Percentiles rank a stretch among this genome's conserved stretches.
These are phyloP conservation scores for Gallinago media DNA, from an alignment of 2,113 vertebrate species.

Conservation along the genomic window DNA sequence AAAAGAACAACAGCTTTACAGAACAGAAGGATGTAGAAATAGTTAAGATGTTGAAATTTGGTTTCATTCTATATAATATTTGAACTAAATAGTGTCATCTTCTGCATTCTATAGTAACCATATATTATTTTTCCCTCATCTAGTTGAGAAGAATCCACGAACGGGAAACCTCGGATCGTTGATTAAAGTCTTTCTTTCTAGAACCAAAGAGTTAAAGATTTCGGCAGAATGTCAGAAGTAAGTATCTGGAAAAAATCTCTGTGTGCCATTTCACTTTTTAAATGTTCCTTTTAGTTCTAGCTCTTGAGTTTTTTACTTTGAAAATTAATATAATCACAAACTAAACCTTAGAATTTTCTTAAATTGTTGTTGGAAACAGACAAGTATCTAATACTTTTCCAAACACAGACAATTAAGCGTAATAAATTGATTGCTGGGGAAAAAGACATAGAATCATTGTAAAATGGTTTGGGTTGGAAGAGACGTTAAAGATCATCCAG, in stretches of 20 bases:
- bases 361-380: not conserved
- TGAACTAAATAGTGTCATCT: not conserved
- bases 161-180: slow-evolving; percentile 93
- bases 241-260: slow-evolving; percentile 61
- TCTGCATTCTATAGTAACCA: rapidly evolving
- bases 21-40: not conserved
- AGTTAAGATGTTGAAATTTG: not conserved
- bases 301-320: not conserved
- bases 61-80: not conserved
- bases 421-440: not conserved
- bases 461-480: too few species aligned
- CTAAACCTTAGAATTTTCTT: not conserved
- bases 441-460: not conserved
- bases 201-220: slow-evolving; percentile 98
- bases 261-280: not conserved
- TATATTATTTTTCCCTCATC: slow-evolving; percentile 5
- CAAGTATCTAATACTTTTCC: not conserved
- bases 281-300: not conserved
- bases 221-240: slow-evolving; percentile 99
- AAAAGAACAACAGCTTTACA: not conserved
- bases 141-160: slow-evolving; percentile 97
- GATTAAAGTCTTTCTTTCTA: slow-evolving; percentile 92
- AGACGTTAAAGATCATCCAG: too few species aligned
- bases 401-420: not conserved
- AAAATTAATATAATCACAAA: not conserved